A percentile compares a stretch with the other conserved stretches of the same genome.
phyloP scores from a whole-genome alignment of 1,140 invertebrate genomes.

The Nomia melanderi region DNA sequence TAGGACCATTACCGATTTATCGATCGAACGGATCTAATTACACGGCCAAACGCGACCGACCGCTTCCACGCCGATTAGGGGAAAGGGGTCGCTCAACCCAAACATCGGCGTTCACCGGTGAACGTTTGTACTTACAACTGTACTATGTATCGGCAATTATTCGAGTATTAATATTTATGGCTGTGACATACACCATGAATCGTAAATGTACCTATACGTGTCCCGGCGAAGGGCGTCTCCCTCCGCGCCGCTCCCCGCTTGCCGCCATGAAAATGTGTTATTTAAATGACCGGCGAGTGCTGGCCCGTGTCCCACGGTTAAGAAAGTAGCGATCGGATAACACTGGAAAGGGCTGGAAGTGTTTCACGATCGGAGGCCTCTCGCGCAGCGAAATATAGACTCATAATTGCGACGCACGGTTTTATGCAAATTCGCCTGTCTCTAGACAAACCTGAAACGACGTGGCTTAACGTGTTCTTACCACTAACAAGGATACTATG shows the following conservation, averaged over 20 bases:
- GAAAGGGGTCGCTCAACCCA: slow-evolving; percentile 7
- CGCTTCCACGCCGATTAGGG: not conserved
- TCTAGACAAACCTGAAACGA: too few species aligned
- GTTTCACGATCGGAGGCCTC: not conserved
- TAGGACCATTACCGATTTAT: not conserved
- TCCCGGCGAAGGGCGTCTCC: slow-evolving; percentile 24
- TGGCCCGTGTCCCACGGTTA: slow-evolving; percentile 13
- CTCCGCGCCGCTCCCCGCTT: too few species aligned
- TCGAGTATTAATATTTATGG: slow-evolving; percentile 34
- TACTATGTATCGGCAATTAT: slow-evolving; percentile 20
- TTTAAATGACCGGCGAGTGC: slow-evolving; percentile 22
- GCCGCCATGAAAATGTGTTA: not conserved
- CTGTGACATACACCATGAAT: slow-evolving; percentile 32
- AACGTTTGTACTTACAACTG: slow-evolving; percentile 5
- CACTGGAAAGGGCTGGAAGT: not conserved
- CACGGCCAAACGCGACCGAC: not conserved
- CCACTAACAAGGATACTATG: too few species aligned
- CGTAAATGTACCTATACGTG: slow-evolving; percentile 21
- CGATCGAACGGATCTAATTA: not conserved
- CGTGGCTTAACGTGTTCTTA: too few species aligned
- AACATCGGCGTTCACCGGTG: not conserved
- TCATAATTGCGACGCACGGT: too few species aligned
- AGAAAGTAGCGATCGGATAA: not conserved
- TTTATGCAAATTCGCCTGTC: too few species aligned
- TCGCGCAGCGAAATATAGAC: too few species aligned